Evolutionary conservation across 2,888 invertebrate species (phyloP).

Genomic region (Conchocele bisecta): DNA sequence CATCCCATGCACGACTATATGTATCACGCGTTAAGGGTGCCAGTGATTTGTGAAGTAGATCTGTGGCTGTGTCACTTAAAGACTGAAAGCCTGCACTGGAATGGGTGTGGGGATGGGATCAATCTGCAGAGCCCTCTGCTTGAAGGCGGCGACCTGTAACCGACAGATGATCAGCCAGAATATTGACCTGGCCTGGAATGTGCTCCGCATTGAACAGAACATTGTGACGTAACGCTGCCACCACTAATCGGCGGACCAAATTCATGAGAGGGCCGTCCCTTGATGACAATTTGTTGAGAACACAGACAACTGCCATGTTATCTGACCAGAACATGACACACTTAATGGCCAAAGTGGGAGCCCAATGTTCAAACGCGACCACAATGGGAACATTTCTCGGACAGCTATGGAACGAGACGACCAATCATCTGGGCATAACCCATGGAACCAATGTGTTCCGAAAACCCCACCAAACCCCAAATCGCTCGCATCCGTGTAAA

Average conservation of each 20-base stretch:
- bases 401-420: constrained; percentile 9
- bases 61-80: neutral
- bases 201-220: constrained; percentile 26
- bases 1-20: neutral
- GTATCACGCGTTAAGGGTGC: neutral
- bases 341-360: neutral
- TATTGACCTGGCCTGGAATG: constrained; percentile 17
- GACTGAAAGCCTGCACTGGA: neutral
- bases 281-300: constrained; percentile 14
- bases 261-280: constrained; percentile 12
- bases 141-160: too few relatives aligned
- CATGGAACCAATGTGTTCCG: constrained; percentile 10
- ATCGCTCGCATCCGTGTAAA: constrained; percentile 18
- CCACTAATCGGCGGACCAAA: constrained; percentile 16
- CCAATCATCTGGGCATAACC: constrained; percentile 5
- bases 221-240: constrained; percentile 12
- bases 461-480: constrained; percentile 12
- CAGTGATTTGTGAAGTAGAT: neutral
- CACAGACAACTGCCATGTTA: constrained; percentile 2
- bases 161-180: constrained; percentile 24
- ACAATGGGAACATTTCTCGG: constrained; percentile 25
- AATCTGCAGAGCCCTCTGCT: too few relatives aligned
- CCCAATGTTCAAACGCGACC: constrained; percentile 14
- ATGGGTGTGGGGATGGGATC: too few relatives aligned
- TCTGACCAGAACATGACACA: constrained; percentile 17